A percentile compares a stretch with the other conserved stretches of the same genome.
phyloP scores from a whole-genome alignment of 2,113 vertebrate species.

The Anser cygnoides region DNA sequence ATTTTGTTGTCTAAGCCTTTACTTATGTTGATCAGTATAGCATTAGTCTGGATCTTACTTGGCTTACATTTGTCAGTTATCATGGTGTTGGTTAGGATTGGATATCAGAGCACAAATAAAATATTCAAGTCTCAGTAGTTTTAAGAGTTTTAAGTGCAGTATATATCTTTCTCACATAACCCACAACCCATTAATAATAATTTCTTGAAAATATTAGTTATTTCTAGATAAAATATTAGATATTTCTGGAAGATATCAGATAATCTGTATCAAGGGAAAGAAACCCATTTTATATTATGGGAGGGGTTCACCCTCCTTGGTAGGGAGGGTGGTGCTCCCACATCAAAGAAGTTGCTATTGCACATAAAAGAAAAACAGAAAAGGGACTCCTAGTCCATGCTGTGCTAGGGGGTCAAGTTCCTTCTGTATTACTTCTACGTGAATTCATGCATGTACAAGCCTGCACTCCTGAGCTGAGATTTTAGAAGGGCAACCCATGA shows the following conservation, averaged over 20 bases:
- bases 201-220: background rate
- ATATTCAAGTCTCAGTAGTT: background rate
- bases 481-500: background rate
- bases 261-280: background rate
- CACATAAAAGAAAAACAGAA: background rate
- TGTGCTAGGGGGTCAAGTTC: background rate
- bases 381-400: background rate
- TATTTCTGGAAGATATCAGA: background rate
- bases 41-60: background rate
- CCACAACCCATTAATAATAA: background rate
- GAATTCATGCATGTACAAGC: too few relatives aligned
- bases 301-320: background rate
- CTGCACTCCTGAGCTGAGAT: background rate
- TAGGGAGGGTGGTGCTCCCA: background rate
- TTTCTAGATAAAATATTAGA: too few relatives aligned
- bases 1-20: fast-evolving
- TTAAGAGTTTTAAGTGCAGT: background rate
- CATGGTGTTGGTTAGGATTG: background rate
- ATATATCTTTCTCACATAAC: background rate
- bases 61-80: background rate
- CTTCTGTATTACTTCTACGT: too few relatives aligned
- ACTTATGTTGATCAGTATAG: background rate
- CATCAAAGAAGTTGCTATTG: background rate
- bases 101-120: background rate
- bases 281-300: background rate